Evolutionary conservation across 2,888 invertebrate species (phyloP), one percentile per base, ranked within the genome.

Genomic region (Mythimna loreyi): DNA sequence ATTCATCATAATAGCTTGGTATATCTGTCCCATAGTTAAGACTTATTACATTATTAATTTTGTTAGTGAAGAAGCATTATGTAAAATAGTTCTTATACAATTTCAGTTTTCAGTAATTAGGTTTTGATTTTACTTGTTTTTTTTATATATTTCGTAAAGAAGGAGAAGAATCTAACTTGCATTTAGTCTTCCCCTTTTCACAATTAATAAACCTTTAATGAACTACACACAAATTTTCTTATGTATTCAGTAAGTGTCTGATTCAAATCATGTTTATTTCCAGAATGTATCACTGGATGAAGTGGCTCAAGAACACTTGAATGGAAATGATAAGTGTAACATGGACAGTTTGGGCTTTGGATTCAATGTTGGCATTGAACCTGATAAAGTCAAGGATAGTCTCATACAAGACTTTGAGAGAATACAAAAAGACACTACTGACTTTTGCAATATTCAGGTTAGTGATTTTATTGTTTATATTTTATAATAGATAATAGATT

Each of bases 381-480:
- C 93, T 75, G 94, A 94, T 71, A 93, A 95, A 91, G 92, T 92
- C 88, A 94, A 95, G 85, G 94, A 95, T 77, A 91, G 87, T 76
- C 87, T 95, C 72, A 93, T 95, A 87, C 96, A 96, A 78, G 96
- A 96, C 88, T 96, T 97, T 88, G 96, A 97, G 86, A 96, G 97
- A 84, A 97, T 97, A 90, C 97, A 97, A 80, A 97, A 97, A 87
- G 96, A 96, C 82, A 96, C 96, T 36, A 96, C 93, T 86, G 96
- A 94, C 88, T 96, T 95, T 89, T 96, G 94, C 87, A 92, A 96
- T 85, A 93, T 94, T 89, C 94, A 96, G 93, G 95, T 94, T 72
- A 72, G 84, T 82, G 55, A 52, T 45, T 56, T 59, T 7, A 50
- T 30, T 40, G 40, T 11, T 13, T 36, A 3, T 62, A 30, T 55